Conservation (phyloP, 2,888 invertebrate genomes). For the Anagyrus pseudococci region DNA sequence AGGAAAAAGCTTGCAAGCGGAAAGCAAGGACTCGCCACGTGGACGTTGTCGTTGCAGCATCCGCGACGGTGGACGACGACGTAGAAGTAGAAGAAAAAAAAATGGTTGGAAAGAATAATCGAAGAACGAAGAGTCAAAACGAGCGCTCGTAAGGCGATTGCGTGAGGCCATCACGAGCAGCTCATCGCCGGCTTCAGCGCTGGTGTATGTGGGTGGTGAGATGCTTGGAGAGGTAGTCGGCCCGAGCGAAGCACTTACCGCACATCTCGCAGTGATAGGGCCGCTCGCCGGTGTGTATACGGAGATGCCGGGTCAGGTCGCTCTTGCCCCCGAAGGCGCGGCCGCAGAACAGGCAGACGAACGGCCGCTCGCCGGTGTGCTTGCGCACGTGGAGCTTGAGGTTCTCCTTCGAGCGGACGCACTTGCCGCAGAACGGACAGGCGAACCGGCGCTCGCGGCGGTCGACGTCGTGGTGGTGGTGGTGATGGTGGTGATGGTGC, state of each 20-base stretch:
- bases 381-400: constrained; percentile 86
- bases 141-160: background rate
- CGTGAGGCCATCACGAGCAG: constrained; percentile 2
- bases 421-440: constrained; percentile 89
- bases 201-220: constrained; percentile 87
- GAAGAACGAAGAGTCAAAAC: background rate
- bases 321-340: constrained; percentile 89
- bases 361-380: constrained; percentile 88
- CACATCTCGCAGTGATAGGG: constrained; percentile 93
- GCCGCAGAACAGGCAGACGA: constrained; percentile 88
- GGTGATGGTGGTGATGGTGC: constrained; percentile 40
- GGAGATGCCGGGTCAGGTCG: constrained; percentile 83
- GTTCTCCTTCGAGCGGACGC: constrained; percentile 88
- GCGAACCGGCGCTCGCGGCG: constrained; percentile 71
- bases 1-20: too few relatives aligned
- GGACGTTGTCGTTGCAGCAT: background rate
- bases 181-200: constrained; percentile 46
- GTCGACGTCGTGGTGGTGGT: constrained; percentile 46
- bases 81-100: background rate
- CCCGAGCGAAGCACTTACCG: constrained; percentile 89
- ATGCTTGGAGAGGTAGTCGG: constrained; percentile 90
- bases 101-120: background rate
- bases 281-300: constrained; percentile 88
- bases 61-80: background rate
- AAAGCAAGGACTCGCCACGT: background rate